Evolutionary conservation across 2,797 vertebrate species (phyloP).

Genomic region (Xerus rutilus): DNA sequence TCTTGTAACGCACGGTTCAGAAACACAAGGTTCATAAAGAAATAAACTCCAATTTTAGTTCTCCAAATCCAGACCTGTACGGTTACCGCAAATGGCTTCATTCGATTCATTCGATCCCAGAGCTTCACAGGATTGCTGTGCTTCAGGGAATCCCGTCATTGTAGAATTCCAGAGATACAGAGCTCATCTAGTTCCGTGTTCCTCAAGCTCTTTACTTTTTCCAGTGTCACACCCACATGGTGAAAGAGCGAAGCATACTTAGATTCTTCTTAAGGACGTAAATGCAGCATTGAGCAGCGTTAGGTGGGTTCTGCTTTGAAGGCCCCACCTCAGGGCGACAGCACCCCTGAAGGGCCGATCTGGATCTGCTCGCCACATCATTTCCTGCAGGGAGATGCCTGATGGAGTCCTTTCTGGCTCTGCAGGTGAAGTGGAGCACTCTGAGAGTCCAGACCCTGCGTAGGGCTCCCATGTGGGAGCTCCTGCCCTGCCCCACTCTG

Average conservation of each 20-base stretch:
- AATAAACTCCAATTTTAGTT: not conserved
- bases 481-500: not conserved
- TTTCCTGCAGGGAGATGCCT: rapidly evolving
- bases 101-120: not conserved
- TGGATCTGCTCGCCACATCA: not conserved
- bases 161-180: not conserved
- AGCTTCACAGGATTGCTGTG: not conserved
- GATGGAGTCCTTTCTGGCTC: too few relatives aligned
- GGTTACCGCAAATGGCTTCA: not conserved
- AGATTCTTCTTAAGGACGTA: not conserved
- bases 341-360: not conserved
- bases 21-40: not conserved
- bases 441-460: rapidly evolving
- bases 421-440: too few relatives aligned
- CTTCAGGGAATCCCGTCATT: not conserved
- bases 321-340: not conserved
- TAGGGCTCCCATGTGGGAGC: not conserved
- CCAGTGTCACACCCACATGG: not conserved
- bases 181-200: too few relatives aligned
- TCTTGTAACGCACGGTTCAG: not conserved
- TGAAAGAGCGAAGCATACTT: not conserved
- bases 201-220: not conserved
- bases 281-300: not conserved
- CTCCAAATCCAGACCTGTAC: not conserved
- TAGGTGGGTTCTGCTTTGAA: not conserved